Evolutionary conservation across 2,113 vertebrate species (phyloP), one percentile per base, ranked within the genome.

Genomic region (Pardalotus punctatus): DNA sequence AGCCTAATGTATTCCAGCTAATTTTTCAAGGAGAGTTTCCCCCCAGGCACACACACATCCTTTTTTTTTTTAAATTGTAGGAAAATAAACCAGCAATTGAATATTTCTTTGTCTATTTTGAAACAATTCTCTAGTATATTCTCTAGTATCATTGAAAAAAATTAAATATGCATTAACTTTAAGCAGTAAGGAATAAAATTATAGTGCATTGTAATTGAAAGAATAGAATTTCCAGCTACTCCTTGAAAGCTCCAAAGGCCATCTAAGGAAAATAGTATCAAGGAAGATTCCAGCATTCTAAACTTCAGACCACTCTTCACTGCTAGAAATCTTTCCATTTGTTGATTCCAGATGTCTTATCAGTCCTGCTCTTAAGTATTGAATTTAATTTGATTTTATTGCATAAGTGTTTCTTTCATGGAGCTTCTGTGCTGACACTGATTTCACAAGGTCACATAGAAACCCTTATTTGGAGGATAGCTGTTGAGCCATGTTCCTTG

Each of bases 31-130:
- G 10, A 78, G 11, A 14, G 24, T 42, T 73, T 50, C 13, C 24
- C 16, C 8, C 12, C 20, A 28, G 38, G 22, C 11, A 11, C 12
- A 22, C 10, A 3, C 4, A 2, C 21, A 3, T 13, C 24, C 18
- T 18, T 31, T 36, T 43, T 43, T 57, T 33, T 29, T 61, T 73
- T 33, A 8, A 53, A 36, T 43, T 71, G 27, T 23, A 58, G 43
- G 14, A 69, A 69, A 40, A 27, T 73, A 64, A 64, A 45, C 10
- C 0, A 1, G 16, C 24, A 38, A 31, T 65, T 87, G 22, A 73
- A 61, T 78, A 60, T 20, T 70, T 19, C n/a, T 84, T 0, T 84
- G 24, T 61, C 50, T 78, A 19, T 88, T 81, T 73, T 43, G 45
- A 31, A 65, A 78, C 13, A 35, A 33, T 56, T 81, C 28, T 88